Evolutionary conservation across 2,888 invertebrate species (phyloP), one percentile per base, ranked within the genome.

Genomic region (Callosobruchus maculatus): DNA sequence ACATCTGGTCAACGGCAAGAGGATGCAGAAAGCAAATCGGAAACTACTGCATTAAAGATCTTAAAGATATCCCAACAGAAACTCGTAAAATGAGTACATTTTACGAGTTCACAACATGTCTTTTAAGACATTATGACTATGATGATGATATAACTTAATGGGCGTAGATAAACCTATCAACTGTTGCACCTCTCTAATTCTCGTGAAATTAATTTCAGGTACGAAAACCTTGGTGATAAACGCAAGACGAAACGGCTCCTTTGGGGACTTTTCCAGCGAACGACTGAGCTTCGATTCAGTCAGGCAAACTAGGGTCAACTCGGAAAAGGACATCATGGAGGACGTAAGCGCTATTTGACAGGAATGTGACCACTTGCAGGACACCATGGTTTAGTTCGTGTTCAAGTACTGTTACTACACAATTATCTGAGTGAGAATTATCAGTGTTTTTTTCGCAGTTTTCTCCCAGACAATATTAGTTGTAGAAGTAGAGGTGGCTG

Each of bases 181-280:
- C n/a, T n/a, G n/a, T n/a, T n/a, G n/a, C n/a, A n/a, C n/a, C n/a
- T n/a, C n/a, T n/a, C n/a, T 26, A 26, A 26, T 26, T 26, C 26
- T 4, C 2, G 7, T 26, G 3, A 26, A 2, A 7, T 2, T 26
- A 26, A 22, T 70, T 70, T 26, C 70, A 70, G 70, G 70, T 69
- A 92, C 93, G 66, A 93, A 93, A 82, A 93, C 94, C 74, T 89
- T 94, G 77, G 93, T 94, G 26, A 92, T 92, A 0, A 86, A 86
- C 77, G 87, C 89, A 74, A 88, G 91, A 77, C 88, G 92, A 75
- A 92, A 92, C 82, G 93, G 93, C n/a, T 93, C 92, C 0, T 88
- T 92, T 72, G 87, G 89, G 72, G 93, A 93, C 76, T 89, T 91
- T 77, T 92, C 92, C 22, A 91, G 90, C 70, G 90, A 91, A 0